These are phyloP conservation scores for Cossypha heuglini DNA, from an alignment of 2,797 vertebrate species.

Conservation along the genomic window DNA sequence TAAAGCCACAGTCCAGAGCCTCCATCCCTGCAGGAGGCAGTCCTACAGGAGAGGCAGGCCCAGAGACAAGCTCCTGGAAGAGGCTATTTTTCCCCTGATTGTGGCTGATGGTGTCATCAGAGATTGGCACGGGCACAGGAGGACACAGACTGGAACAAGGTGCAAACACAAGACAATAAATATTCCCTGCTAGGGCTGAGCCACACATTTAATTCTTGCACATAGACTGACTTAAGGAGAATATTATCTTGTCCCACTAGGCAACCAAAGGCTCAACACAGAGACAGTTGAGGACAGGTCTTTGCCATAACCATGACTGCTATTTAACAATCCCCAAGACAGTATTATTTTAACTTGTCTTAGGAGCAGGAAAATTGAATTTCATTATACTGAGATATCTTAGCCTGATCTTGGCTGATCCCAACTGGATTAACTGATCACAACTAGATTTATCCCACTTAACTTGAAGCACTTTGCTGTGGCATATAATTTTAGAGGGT, in stretches of 20 bases:
- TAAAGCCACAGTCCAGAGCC: background rate
- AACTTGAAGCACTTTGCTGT: background rate
- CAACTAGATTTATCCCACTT: conserved; percentile 27
- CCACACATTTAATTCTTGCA: background rate
- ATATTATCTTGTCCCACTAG: background rate
- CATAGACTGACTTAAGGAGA: background rate
- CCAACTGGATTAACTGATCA: conserved; percentile 1
- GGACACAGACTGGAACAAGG: accelerated
- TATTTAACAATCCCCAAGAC: background rate
- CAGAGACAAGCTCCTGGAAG: background rate
- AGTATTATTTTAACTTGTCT: background rate
- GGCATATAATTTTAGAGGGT: background rate
- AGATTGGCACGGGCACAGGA: background rate
- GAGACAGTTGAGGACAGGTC: background rate
- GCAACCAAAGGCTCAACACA: background rate
- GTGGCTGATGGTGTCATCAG: background rate
- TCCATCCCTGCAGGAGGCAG: accelerated
- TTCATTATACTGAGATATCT: background rate
- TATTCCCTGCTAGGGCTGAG: background rate
- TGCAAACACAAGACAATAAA: background rate
- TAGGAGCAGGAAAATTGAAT: background rate
- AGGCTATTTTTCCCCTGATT: accelerated
- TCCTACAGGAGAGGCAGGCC: background rate
- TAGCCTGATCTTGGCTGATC: background rate
- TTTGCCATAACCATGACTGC: background rate